phyloP scores from a whole-genome alignment of 2,888 invertebrate species.

The Drosophila stalkeri region DNA sequence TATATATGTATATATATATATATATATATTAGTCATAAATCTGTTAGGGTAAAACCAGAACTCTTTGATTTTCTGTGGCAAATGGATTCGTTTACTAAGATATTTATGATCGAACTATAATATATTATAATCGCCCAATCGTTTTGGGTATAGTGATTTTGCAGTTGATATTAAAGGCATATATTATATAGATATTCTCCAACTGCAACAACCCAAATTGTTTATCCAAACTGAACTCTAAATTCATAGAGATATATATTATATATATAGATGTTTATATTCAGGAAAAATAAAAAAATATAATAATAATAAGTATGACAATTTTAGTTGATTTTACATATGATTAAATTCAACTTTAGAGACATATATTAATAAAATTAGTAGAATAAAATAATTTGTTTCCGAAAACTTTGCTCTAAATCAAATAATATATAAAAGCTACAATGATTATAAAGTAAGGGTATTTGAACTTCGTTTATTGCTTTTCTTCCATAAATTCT shows the following conservation, averaged over 20 bases:
- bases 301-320: too few relatives aligned
- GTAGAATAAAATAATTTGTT: too few relatives aligned
- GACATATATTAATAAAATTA: too few relatives aligned
- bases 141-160: too few relatives aligned
- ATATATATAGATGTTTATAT: too few relatives aligned
- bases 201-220: neutral
- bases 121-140: neutral
- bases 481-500: neutral
- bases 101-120: neutral
- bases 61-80: constrained; percentile 9
- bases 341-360: too few relatives aligned
- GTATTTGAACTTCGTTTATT: neutral
- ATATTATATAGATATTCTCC: neutral
- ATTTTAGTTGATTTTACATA: too few relatives aligned
- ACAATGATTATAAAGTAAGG: neutral
- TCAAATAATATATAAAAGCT: too few relatives aligned
- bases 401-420: too few relatives aligned
- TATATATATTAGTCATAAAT: neutral
- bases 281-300: too few relatives aligned
- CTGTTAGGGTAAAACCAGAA: constrained; percentile 21
- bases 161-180: neutral
- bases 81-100: neutral
- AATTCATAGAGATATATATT: neutral
- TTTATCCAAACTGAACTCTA: neutral
- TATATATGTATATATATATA: neutral